Evolutionary conservation across 2,888 invertebrate genomes (phyloP).

Genomic region (Podabrus alpinus): DNA sequence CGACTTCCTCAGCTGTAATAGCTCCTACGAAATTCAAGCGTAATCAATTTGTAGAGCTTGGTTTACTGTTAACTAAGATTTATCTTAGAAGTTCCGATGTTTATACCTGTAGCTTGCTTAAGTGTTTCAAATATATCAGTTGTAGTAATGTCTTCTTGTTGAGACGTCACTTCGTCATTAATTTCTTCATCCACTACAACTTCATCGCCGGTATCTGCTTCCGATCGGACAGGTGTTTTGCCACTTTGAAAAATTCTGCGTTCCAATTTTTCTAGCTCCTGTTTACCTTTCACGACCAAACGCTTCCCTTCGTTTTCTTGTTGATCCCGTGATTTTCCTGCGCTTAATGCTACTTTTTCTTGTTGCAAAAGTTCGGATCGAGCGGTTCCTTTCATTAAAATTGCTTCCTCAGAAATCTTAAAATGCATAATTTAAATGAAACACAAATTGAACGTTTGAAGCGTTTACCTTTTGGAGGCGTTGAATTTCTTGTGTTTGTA

Average conservation of each 20-base stretch:
- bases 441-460: not conserved
- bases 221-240: constrained; percentile 48
- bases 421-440: constrained; percentile 41
- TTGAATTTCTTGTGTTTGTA: constrained; percentile 75
- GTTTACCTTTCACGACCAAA: constrained; percentile 71
- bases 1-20: constrained; percentile 73
- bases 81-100: not conserved
- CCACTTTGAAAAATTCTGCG: constrained; percentile 74
- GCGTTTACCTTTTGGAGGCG: constrained; percentile 62
- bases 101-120: constrained; percentile 73
- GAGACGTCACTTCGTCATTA: constrained; percentile 12
- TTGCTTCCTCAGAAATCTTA: constrained; percentile 75
- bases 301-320: constrained; percentile 68
- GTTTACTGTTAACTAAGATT: not conserved
- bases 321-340: constrained; percentile 68
- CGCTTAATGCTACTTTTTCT: constrained; percentile 70
- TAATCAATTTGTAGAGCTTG: not conserved
- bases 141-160: constrained; percentile 60
- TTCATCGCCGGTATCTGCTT: constrained; percentile 48
- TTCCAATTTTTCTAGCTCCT: constrained; percentile 77
- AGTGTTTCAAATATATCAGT: constrained; percentile 69
- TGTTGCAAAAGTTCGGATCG: constrained; percentile 70
- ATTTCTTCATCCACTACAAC: constrained; percentile 5
- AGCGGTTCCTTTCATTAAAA: constrained; percentile 71
- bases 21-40: constrained; percentile 61